Evolutionary conservation across 1,140 invertebrate genomes (phyloP), one percentile per base, ranked within the genome.

Genomic region (Carcinoscorpius rotundicauda): DNA sequence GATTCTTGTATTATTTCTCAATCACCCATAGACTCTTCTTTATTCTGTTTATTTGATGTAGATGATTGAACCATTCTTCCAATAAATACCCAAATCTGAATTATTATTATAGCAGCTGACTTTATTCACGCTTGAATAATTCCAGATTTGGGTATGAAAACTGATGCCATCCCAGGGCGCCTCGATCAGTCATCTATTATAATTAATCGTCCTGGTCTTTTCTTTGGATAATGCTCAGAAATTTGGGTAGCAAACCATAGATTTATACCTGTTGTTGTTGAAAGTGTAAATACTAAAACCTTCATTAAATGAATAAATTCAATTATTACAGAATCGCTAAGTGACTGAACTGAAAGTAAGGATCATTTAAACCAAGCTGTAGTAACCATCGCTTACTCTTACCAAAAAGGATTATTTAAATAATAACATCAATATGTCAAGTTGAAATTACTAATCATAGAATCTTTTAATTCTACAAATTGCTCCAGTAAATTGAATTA

Each of bases 201-300:
- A 70, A 74, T 80, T 73, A 82, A 80, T 68, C 79, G 80, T 57
- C 72, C 81, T 52, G 84, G 85, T 59, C 67, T 85, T 71, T 85
- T 80, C 75, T 86, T 76, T 78, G 85, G 85, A 0, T 85, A 88
- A 82, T 88, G 86, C 76, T 87, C 85, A 73, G 86, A 88, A 82
- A 87, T 88, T 81, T 88, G 85, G 81, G 85, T 85, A 5, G 78
- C 80, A 63, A 87, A 87, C 76, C 86, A 88, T 78, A 83, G 82
- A 64, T 87, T 87, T 82, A 87, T 88, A 80, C 85, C 85, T 64
- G 86, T 87, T 82, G 77, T 80, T 66, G 73, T 86, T 73, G 82
- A 58, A 52, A 60, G 52, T 29, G 29, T 29, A 29, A 29, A 29
- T 29, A 29, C 29, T 29, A 29, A 29, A 29, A 29, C 29, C 29